These are phyloP conservation scores for Gavialis gangeticus DNA, from an alignment of 2,113 vertebrate species.

Conservation along the genomic window DNA sequence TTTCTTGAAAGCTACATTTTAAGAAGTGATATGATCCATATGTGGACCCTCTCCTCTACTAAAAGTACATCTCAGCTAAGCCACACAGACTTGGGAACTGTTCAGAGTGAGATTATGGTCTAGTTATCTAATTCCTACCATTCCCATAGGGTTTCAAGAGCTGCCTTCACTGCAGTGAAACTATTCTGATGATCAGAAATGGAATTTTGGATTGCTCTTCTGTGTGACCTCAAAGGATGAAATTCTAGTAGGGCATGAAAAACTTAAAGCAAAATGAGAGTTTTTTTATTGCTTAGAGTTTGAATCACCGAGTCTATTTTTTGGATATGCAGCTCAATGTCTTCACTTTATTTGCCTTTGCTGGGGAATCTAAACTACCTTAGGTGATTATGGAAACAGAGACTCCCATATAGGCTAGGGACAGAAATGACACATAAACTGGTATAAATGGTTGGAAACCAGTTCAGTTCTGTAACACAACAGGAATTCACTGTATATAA, in stretches of 20 bases:
- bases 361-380: neutral
- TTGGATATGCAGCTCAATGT: neutral
- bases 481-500: no score
- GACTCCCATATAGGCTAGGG: neutral
- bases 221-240: neutral
- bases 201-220: neutral
- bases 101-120: neutral
- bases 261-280: neutral
- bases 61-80: neutral
- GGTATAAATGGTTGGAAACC: no score
- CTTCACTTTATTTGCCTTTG: neutral
- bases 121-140: neutral
- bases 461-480: no score
- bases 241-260: neutral
- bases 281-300: neutral
- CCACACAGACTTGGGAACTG: neutral
- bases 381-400: neutral
- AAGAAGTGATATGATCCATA: neutral
- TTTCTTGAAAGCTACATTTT: neutral
- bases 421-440: no score
- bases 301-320: neutral
- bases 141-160: neutral
- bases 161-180: neutral
- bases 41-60: neutral
- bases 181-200: neutral